phyloP scores from a whole-genome alignment of 2,797 vertebrate genomes.

The Microctenopoma stevenorrisi region DNA sequence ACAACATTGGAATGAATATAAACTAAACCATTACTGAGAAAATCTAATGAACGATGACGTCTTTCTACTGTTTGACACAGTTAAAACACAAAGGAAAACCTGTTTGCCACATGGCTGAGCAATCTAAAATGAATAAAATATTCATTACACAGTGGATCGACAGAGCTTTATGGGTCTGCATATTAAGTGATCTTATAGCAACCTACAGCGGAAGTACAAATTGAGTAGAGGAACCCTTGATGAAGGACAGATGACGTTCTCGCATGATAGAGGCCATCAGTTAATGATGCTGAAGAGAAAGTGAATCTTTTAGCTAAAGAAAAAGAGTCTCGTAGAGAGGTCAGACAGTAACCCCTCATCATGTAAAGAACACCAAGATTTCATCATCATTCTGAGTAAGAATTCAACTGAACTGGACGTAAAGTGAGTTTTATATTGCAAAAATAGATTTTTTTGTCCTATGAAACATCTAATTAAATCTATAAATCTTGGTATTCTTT shows the following conservation, averaged over 20 bases:
- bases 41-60: background rate
- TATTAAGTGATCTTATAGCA: slow-evolving; percentile 40
- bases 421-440: background rate
- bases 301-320: slow-evolving; percentile 1
- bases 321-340: background rate
- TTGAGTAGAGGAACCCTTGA: background rate
- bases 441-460: background rate
- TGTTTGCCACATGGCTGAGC: background rate
- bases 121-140: background rate
- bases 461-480: background rate
- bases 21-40: background rate
- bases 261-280: slow-evolving; percentile 6
- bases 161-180: slow-evolving; percentile 27
- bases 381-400: slow-evolving; percentile 14
- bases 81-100: background rate
- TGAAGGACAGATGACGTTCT: slow-evolving; percentile 21
- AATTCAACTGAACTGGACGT: background rate
- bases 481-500: slow-evolving; percentile 69
- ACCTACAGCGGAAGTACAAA: slow-evolving; percentile 47
- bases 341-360: slow-evolving; percentile 23
- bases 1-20: background rate
- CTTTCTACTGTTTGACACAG: background rate
- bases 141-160: slow-evolving; percentile 17
- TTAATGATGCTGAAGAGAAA: slow-evolving; percentile 29
- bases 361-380: slow-evolving; percentile 70